These are phyloP conservation scores for Lasius fuliginosus DNA, from an alignment of 2,888 invertebrate species.

Conservation along the genomic window DNA sequence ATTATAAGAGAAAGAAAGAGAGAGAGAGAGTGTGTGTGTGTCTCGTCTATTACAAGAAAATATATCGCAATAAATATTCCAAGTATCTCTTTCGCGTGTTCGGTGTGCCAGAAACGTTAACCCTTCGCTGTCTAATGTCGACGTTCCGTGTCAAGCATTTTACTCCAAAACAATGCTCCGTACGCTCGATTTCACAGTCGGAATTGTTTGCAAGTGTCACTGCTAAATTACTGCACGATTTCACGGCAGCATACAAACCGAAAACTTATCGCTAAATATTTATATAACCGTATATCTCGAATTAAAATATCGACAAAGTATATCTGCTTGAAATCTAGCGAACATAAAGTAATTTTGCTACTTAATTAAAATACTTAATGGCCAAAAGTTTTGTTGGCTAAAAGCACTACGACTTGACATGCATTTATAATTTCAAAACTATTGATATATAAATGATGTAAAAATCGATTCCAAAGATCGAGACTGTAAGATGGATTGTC, in stretches of 20 bases:
- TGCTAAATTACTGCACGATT: neutral
- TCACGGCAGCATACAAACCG: neutral
- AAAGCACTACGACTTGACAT: neutral
- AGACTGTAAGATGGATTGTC: neutral
- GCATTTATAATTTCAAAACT: neutral
- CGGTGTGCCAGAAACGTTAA: neutral
- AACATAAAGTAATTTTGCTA: neutral
- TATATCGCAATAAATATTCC: conserved; percentile 12
- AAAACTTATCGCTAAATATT: neutral
- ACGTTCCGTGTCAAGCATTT: conserved; percentile 19
- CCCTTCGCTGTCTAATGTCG: conserved; percentile 1
- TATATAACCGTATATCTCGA: neutral
- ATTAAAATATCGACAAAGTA: neutral
- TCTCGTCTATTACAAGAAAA: neutral
- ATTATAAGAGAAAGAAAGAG: neutral
- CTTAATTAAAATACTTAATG: neutral
- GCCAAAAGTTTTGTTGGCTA: neutral
- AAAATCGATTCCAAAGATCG: neutral
- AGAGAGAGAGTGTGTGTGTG: too few species aligned
- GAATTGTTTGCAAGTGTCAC: neutral
- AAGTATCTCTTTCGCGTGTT: conserved; percentile 7
- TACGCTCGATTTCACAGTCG: conserved; percentile 4
- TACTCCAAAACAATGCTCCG: conserved; percentile 5
- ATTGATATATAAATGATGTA: neutral
- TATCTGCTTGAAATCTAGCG: neutral